A percentile compares a stretch with the other conserved stretches of the same genome.
Conservation (phyloP, 2,797 vertebrate species). For the Syndactyla subalaris region DNA sequence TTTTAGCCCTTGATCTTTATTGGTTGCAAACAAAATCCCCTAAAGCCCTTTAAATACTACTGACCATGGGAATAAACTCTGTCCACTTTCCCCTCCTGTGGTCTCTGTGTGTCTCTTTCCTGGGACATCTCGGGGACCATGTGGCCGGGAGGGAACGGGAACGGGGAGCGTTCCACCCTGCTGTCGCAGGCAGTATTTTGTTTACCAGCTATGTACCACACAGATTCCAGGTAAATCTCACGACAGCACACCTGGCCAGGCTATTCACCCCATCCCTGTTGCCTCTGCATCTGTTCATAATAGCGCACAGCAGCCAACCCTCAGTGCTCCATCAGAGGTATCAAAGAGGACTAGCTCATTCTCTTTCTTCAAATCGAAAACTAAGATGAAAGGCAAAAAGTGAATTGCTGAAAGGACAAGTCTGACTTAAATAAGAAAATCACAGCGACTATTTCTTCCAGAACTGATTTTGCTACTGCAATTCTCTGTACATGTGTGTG, state of each 20-base stretch:
- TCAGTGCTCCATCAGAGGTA: neutral
- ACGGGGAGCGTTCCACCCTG: too few species aligned
- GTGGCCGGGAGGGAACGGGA: too few species aligned
- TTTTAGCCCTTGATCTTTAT: too few species aligned
- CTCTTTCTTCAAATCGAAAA: neutral
- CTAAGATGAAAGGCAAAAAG: neutral
- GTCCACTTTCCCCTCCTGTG: too few species aligned
- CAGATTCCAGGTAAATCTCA: neutral
- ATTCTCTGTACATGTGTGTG: neutral
- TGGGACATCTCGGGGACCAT: too few species aligned
- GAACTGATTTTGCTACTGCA: neutral
- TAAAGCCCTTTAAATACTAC: too few species aligned
- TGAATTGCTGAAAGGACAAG: neutral
- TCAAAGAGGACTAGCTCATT: neutral
- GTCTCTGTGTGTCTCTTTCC: too few species aligned
- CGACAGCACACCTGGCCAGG: fast-evolving
- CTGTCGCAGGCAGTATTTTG: neutral
- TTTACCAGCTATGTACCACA: neutral
- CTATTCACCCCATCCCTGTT: neutral
- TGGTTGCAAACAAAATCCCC: too few species aligned
- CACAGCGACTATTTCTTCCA: neutral
- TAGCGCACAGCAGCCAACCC: neutral
- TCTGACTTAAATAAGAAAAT: neutral
- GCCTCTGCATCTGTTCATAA: neutral
- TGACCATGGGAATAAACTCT: too few species aligned